Evolutionary conservation across 2,113 vertebrate genomes (phyloP).

Genomic region (Planiliza haematocheilus): DNA sequence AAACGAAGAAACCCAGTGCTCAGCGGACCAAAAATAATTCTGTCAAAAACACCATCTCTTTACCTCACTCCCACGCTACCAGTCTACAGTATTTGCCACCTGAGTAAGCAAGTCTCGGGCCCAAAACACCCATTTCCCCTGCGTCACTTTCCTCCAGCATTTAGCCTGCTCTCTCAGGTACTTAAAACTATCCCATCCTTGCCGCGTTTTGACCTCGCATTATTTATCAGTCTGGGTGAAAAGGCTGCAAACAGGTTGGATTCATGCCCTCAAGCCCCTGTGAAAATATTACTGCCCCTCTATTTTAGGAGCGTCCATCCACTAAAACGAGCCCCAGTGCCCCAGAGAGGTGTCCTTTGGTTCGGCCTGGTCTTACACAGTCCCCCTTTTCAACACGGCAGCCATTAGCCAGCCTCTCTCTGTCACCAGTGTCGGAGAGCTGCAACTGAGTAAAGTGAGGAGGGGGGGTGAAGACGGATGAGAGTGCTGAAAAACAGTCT

Average conservation of each 20-base stretch:
- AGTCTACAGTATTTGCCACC: constrained; percentile 21
- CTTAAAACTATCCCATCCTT: constrained; percentile 37
- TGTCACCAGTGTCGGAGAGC: constrained; percentile 38
- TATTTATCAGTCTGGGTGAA: constrained; percentile 65
- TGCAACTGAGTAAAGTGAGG: constrained; percentile 37
- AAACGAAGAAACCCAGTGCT: constrained; percentile 37
- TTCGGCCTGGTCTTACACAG: constrained; percentile 14
- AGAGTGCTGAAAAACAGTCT: constrained; percentile 57
- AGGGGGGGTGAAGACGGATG: constrained; percentile 40
- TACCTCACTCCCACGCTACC: constrained; percentile 27
- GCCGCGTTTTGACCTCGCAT: constrained; percentile 64
- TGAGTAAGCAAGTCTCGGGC: constrained; percentile 32
- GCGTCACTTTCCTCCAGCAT: constrained; percentile 37
- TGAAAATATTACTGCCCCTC: constrained; percentile 42
- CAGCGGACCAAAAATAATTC: constrained; percentile 54
- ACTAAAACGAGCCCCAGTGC: constrained; percentile 18
- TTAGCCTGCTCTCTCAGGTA: constrained; percentile 37
- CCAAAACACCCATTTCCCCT: constrained; percentile 38
- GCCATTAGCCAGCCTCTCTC: constrained; percentile 65
- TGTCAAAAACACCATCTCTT: constrained; percentile 32
- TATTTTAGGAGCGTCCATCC: constrained; percentile 51
- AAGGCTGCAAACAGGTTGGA: constrained; percentile 57
- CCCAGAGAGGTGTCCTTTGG: constrained; percentile 40
- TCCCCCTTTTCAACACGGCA: constrained; percentile 59
- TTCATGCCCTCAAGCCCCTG: constrained; percentile 33